A percentile compares a stretch with the other conserved stretches of the same genome.
Evolutionary conservation across 2,113 vertebrate species (phyloP).

Genomic region (Myotis davidii): DNA sequence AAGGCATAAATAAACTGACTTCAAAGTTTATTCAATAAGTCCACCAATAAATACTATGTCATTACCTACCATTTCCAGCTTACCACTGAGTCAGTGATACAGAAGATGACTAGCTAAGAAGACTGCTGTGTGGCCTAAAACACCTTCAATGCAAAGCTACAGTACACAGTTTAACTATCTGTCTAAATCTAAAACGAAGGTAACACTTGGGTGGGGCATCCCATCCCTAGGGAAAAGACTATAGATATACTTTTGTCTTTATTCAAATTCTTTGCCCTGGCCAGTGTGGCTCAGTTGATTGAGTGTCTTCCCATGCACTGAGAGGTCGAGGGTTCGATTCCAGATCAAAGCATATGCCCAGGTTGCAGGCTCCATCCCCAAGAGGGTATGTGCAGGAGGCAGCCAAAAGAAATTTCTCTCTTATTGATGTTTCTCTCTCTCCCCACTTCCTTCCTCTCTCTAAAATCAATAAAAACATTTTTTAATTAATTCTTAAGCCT

Average conservation of each 20-base stretch:
- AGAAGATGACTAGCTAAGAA: constrained; percentile 65
- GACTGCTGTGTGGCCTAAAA: not conserved
- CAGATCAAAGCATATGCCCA: too few relatives aligned
- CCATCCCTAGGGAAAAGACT: constrained; percentile 17
- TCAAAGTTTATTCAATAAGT: not conserved
- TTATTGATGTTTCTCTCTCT: too few relatives aligned
- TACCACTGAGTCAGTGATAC: constrained; percentile 43
- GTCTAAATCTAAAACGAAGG: not conserved
- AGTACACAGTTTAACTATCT: not conserved
- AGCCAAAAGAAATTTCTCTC: too few relatives aligned
- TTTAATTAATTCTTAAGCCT: constrained; percentile 1
- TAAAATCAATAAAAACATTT: too few relatives aligned
- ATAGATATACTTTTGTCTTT: constrained; percentile 46
- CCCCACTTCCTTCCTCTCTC: too few relatives aligned
- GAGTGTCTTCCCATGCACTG: too few relatives aligned
- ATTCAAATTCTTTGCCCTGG: not conserved
- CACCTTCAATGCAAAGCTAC: not conserved
- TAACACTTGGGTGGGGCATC: constrained; percentile 3
- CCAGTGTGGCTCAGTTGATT: too few relatives aligned
- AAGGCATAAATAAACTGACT: constrained; percentile 45
- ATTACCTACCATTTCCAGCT: constrained; percentile 20
- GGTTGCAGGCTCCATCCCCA: too few relatives aligned
- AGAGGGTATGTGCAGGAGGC: too few relatives aligned
- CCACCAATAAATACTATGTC: constrained; percentile 31
- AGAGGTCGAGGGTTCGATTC: too few relatives aligned